Percentiles rank a stretch among this genome's conserved stretches.
phyloP scores from a whole-genome alignment of 2,888 invertebrate species.

The Spodoptera picta region DNA sequence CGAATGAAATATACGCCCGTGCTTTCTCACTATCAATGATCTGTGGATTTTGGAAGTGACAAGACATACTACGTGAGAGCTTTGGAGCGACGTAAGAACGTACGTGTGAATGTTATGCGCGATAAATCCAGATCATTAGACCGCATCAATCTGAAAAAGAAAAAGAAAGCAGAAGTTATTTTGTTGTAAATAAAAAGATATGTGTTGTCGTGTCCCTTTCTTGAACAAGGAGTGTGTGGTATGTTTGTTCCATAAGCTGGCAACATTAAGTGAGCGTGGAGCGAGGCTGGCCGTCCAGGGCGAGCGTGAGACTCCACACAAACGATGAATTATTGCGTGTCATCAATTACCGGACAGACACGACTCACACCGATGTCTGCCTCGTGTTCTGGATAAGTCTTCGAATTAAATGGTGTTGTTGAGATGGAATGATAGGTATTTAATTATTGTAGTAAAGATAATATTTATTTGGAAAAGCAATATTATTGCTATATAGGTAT shows the following conservation, averaged over 20 bases:
- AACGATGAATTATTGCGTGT: constrained; percentile 86
- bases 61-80: constrained; percentile 29
- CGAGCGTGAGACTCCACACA: constrained; percentile 82
- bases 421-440: neutral
- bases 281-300: constrained; percentile 49
- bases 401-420: constrained; percentile 1
- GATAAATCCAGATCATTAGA: constrained; percentile 58
- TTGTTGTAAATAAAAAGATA: constrained; percentile 58
- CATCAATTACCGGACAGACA: constrained; percentile 85
- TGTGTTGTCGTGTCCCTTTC: constrained; percentile 52
- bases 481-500: too few relatives aligned
- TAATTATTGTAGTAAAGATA: too few relatives aligned
- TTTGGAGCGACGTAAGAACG: constrained; percentile 37
- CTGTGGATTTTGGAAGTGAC: constrained; percentile 20
- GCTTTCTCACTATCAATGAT: constrained; percentile 17
- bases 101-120: constrained; percentile 41
- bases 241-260: constrained; percentile 52
- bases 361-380: constrained; percentile 60
- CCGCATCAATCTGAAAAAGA: constrained; percentile 50
- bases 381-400: constrained; percentile 47
- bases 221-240: constrained; percentile 42
- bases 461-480: neutral
- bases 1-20: neutral
- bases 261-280: constrained; percentile 57
- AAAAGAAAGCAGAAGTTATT: constrained; percentile 51